Base-by-base conservation (phyloP, 2,797 vertebrate genomes). In the Gymnoscopelus microlampas region DNA sequence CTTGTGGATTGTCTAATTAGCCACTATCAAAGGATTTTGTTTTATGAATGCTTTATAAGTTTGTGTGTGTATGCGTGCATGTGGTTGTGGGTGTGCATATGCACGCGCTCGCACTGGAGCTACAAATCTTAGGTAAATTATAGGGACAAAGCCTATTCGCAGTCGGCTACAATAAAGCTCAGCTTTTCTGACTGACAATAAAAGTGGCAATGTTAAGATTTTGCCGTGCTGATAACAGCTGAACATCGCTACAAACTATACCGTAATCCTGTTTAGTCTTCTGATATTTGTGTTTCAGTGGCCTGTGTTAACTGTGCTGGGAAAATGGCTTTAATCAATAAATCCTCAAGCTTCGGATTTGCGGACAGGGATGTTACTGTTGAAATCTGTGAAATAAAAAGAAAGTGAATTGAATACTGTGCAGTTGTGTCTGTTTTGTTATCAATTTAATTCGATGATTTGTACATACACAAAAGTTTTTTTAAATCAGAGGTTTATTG, bases 401-500 rank as follows among this genome's bases (percentile, higher is more conserved):
- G 10, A 48, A 61, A 44, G 39, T 50, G 4, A 78, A 26, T 62
- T n/a, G 8, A 58, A 74, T 44, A 35, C 15, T 47, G 2, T 49
- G 26, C 13, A 4, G 9, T 19, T 24, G 65, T 58, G n/a, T 70
- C 11, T 60, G 13, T 2, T 76, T 48, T 70, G 54, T 15, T 77
- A 24, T 60, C 19, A 66, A 60, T 60, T 2, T 3, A 9, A 48
- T 23, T 5, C 32, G 23, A 13, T 3, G 26, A 26, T 1, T 11
- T 55, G n/a, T 55, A 26, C 44, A 15, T 53, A 53, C 13, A 74
- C 32, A 47, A 2, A 75, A 2, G 5, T 35, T 44, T 10, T 44
- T 8, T 44, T 44, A 8, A 44, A 10, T 44, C 7, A 44, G 9
- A 8, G 39, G 19, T 81, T 84, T 86, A 83, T 81, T 85, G 32